Conservation (phyloP, 2,113 vertebrate species). For the Ciconia stormi region DNA sequence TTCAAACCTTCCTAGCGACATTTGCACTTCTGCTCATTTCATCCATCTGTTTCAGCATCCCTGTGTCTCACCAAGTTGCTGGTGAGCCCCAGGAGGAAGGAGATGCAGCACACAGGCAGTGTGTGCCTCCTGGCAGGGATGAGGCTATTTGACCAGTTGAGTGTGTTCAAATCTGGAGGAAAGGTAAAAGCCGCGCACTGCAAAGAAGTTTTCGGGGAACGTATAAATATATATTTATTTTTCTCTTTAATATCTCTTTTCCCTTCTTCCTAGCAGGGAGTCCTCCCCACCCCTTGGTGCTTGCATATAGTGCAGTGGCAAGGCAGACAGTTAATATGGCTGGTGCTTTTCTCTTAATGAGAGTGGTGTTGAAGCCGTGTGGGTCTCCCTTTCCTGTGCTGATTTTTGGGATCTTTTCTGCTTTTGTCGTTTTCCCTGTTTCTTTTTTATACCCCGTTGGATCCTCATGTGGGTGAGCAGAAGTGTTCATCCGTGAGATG, state of each 20-base stretch:
- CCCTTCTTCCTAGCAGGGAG: background rate
- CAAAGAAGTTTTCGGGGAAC: background rate
- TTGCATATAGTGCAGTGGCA: background rate
- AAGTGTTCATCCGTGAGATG: background rate
- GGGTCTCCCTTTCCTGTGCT: background rate
- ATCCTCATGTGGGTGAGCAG: background rate
- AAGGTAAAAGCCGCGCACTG: background rate
- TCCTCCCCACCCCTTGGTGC: background rate
- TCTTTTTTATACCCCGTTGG: background rate
- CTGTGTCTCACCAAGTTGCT: background rate
- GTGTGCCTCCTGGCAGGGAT: background rate
- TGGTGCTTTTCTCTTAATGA: background rate
- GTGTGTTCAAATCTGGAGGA: background rate
- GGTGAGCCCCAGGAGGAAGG: background rate
- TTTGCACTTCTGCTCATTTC: background rate
- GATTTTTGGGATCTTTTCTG: background rate
- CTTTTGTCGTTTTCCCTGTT: background rate
- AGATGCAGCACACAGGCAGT: fast-evolving
- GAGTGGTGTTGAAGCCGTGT: background rate
- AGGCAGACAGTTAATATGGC: background rate
- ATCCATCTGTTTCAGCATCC: fast-evolving
- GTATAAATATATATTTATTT: fast-evolving
- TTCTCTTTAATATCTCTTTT: background rate
- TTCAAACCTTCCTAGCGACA: background rate
- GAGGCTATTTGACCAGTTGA: background rate